These are phyloP conservation scores for Metridium senile DNA, from an alignment of 92 coral and sea anemone genomes.

Conservation along the genomic window DNA sequence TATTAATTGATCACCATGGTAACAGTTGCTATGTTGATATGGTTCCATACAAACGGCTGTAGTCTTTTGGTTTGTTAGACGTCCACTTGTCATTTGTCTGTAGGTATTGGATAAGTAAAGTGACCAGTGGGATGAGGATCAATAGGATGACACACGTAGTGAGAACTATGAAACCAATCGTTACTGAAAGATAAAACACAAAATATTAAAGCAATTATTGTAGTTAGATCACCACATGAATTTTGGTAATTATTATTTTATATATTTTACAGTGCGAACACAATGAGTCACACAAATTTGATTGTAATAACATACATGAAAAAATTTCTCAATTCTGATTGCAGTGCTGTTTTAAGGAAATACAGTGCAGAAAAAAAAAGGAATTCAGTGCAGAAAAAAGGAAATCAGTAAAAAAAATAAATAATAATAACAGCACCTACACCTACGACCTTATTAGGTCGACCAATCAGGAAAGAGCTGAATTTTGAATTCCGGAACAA, in stretches of 20 bases:
- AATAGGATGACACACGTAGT: constrained; percentile 31
- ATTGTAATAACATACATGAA: too few species aligned
- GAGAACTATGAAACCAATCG: constrained; percentile 40
- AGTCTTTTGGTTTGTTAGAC: background rate
- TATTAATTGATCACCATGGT: too few species aligned
- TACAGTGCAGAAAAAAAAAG: too few species aligned
- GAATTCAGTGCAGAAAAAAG: too few species aligned
- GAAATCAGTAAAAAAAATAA: too few species aligned
- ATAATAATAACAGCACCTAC: too few species aligned
- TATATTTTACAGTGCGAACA: constrained; percentile 54
- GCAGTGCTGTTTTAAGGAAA: too few species aligned
- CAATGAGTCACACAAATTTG: too few species aligned
- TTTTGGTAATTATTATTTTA: background rate
- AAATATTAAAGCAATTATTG: background rate
- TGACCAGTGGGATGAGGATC: constrained; percentile 33
- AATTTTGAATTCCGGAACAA: too few species aligned
- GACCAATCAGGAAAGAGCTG: too few species aligned
- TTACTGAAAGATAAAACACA: constrained; percentile 28
- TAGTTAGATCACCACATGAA: background rate
- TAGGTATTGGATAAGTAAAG: constrained; percentile 20
- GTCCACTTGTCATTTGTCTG: background rate
- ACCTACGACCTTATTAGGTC: too few species aligned
- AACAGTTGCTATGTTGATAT: background rate
- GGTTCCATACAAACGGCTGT: background rate
- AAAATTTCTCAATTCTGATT: too few species aligned